Evolutionary conservation across 2,888 invertebrate species (phyloP).

Genomic region (Arctia plantaginis): DNA sequence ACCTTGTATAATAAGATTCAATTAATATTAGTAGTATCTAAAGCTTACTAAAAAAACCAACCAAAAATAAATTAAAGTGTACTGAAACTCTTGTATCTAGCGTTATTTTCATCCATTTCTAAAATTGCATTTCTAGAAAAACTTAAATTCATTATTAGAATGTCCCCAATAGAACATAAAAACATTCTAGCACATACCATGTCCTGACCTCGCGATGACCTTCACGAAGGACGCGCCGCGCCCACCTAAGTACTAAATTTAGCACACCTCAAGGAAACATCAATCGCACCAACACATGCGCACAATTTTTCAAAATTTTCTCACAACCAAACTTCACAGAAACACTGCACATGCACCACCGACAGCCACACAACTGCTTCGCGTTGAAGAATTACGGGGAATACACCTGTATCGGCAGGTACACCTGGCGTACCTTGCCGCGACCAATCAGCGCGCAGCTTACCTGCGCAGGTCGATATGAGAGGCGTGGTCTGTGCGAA

Average conservation of each 20-base stretch:
- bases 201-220: conserved; percentile 55
- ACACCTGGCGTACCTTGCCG: conserved; percentile 74
- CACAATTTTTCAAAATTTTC: conserved; percentile 66
- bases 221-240: conserved; percentile 72
- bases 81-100: neutral
- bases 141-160: neutral
- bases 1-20: neutral
- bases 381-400: conserved; percentile 55
- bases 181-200: conserved; percentile 25
- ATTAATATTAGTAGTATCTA: neutral
- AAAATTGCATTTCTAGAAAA: neutral
- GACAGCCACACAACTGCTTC: conserved; percentile 55
- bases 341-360: conserved; percentile 45
- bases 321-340: conserved; percentile 47
- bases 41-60: neutral
- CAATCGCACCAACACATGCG: conserved; percentile 85
- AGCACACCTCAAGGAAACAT: conserved; percentile 86
- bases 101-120: neutral
- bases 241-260: conserved; percentile 80
- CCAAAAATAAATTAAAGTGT: neutral
- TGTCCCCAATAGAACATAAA: neutral
- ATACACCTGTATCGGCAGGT: conserved; percentile 73
- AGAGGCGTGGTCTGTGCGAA: conserved; percentile 73
- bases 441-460: conserved; percentile 83
- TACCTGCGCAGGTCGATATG: conserved; percentile 86